Conservation (phyloP, 2,888 invertebrate species). For the Agonopterix alstromeriana region DNA sequence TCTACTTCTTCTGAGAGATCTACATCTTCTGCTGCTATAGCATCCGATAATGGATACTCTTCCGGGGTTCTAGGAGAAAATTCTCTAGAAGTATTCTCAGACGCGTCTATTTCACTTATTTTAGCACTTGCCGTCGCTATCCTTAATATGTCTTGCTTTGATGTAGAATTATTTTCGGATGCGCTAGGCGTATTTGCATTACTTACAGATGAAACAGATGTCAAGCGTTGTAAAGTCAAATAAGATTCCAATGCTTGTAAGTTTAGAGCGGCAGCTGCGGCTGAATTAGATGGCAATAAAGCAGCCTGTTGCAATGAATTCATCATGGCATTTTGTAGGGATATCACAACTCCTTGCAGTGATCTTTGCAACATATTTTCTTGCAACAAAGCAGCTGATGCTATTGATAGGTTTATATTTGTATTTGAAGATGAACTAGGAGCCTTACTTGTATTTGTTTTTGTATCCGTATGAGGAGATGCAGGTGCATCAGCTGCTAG, state of each 20-base stretch:
- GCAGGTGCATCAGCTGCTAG: conserved; percentile 47
- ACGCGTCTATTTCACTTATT: conserved; percentile 62
- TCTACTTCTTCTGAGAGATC: conserved; percentile 84
- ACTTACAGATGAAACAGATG: conserved; percentile 79
- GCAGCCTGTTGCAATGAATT: conserved; percentile 90
- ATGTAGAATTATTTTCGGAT: conserved; percentile 52
- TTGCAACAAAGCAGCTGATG: conserved; percentile 78
- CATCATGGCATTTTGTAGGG: conserved; percentile 90
- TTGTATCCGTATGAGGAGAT: conserved; percentile 46
- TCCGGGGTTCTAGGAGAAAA: conserved; percentile 68
- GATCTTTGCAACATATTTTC: conserved; percentile 84
- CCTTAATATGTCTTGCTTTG: conserved; percentile 82
- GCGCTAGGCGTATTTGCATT: conserved; percentile 45
- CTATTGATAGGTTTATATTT: conserved; percentile 70
- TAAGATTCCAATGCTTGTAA: conserved; percentile 92
- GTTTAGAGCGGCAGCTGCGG: conserved; percentile 89
- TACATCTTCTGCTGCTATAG: conserved; percentile 77
- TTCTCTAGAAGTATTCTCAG: conserved; percentile 50
- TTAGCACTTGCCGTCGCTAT: conserved; percentile 76
- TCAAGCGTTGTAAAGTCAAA: conserved; percentile 87
- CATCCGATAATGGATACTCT: conserved; percentile 67
- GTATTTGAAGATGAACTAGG: conserved; percentile 51
- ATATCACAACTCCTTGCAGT: conserved; percentile 86
- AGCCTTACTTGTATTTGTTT: conserved; percentile 64
- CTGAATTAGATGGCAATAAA: conserved; percentile 87